Base-by-base conservation (phyloP, 2,888 invertebrate species). In the Apamea crenata region DNA sequence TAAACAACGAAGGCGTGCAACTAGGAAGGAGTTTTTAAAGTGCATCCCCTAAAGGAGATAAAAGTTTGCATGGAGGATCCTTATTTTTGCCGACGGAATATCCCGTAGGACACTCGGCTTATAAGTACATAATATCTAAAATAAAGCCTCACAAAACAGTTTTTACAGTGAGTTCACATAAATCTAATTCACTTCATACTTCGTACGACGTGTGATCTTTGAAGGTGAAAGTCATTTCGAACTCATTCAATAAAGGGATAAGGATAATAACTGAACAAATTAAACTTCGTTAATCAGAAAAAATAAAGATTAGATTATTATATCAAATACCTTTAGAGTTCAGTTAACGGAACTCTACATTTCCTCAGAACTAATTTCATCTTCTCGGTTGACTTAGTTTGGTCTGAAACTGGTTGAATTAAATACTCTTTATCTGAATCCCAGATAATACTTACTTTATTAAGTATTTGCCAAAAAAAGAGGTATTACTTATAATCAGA, bases 181-280 rank as follows among this genome's bases (percentile, higher is more conserved):
- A 83, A 61, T 68, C 10, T 16, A n/a, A 66, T 36, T 82, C 50
- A 40, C 40, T 59, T 73, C n/a, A 44, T n/a, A 65, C 14, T 73
- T 61, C 40, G 36, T 65, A 79, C n/a, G 4, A 81, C 40, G 59
- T 21, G 10, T 59, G 53, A 70, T 66, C 44, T 74, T 84, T 61
- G 21, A 79, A 79, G 78, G 29, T 29, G 63, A 84, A 81, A 77
- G 71, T 61, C 44, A 81, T 59, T 53, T 70, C 16, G 25, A 32
- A 59, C 32, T 29, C n/a, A 53, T 71, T 36, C 36, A 44, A 40
- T 16, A 59, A 53, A 63, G 61, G 3, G 21, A 14, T 21, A 47
- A n/a, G 32, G 18, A 69, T 32, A 50, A 40, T 47, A n/a, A 25
- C n/a, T 25, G 4, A 21, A n/a, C 14, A 36, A 50, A 36, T 50